Evolutionary conservation across 2,797 vertebrate species (phyloP), one percentile per base, ranked within the genome.

Genomic region (Adelosebastes latens): DNA sequence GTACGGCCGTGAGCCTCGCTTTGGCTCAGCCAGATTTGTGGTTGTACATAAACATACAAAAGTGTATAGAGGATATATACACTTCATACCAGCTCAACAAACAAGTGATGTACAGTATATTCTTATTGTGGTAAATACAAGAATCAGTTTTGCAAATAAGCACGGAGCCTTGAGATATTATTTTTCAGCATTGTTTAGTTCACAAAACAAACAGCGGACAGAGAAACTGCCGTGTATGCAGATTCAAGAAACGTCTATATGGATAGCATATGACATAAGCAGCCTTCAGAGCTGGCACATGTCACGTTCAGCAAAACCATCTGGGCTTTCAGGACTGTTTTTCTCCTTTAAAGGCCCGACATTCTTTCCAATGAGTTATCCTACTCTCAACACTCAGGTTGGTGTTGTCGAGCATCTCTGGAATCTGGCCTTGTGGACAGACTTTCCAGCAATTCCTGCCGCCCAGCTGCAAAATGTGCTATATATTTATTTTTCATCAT

Each of bases 301-400:
- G 72, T 78, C 64, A 78, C 58, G 77, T 87, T 91, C 79, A 88
- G 75, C 70, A 92, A 93, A 94, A 92, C 78, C 94, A 93, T 95
- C 91, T 92, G 93, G 87, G 75, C 74, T 84, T 32, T 77, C 58
- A 74, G 80, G 87, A 85, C 86, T 90, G 83, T 82, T 93, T 93
- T 93, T 88, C 82, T 86, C 63, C 72, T 88, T 84, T 88, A 90
- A 86, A 93, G 74, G 64, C 71, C 49, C 20, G 6, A 84, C 86
- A 92, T 95, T 94, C 89, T 93, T 95, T 95, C 95, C 93, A 91
- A 89, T 70, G 89, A 90, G 52, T 89, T 89, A 92, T 92, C 85
- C 90, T 84, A 64, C 82, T 90, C 87, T 94, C 92, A 93, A 86
- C 90, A 87, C 90, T 91, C 88, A 86, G 82, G 89, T 90, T 92